A percentile compares a stretch with the other conserved stretches of the same genome.
phyloP scores from a whole-genome alignment of 2,113 vertebrate genomes.

The Willisornis vidua region DNA sequence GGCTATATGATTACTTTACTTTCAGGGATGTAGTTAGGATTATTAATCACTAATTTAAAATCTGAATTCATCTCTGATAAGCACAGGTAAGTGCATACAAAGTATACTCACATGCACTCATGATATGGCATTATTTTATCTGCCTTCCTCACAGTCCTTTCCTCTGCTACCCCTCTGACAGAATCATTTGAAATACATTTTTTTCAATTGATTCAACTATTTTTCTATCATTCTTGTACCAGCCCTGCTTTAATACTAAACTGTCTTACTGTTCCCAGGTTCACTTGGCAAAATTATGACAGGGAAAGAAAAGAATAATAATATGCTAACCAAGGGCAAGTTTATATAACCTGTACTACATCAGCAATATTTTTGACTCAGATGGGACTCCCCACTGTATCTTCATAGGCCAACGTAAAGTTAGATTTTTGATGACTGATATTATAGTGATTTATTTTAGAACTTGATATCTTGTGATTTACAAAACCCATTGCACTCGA shows the following conservation, averaged over 20 bases:
- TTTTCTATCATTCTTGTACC: background rate
- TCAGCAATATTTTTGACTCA: slow-evolving; percentile 6
- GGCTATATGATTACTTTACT: background rate
- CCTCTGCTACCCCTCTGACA: background rate
- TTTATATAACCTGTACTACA: slow-evolving; percentile 25
- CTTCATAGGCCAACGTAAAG: slow-evolving; percentile 3
- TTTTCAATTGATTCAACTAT: background rate
- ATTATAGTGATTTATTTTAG: slow-evolving; percentile 28
- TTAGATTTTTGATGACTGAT: slow-evolving; percentile 35
- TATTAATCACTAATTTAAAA: background rate
- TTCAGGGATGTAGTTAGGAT: background rate
- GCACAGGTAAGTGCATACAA: background rate
- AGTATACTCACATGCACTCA: background rate
- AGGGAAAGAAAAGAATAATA: slow-evolving; percentile 45
- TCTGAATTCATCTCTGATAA: background rate
- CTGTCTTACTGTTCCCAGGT: background rate
- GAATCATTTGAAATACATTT: background rate
- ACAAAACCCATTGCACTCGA: background rate
- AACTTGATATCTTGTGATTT: slow-evolving; percentile 40
- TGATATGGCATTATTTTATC: background rate
- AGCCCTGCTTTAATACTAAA: background rate
- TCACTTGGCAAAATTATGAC: background rate
- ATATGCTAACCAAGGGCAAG: slow-evolving; percentile 1
- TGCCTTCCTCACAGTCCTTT: background rate
- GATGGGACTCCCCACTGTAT: background rate